A percentile compares a stretch with the other conserved stretches of the same genome.
phyloP scores from a whole-genome alignment of 2,797 vertebrate genomes.

The Sebastes paucispinis region DNA sequence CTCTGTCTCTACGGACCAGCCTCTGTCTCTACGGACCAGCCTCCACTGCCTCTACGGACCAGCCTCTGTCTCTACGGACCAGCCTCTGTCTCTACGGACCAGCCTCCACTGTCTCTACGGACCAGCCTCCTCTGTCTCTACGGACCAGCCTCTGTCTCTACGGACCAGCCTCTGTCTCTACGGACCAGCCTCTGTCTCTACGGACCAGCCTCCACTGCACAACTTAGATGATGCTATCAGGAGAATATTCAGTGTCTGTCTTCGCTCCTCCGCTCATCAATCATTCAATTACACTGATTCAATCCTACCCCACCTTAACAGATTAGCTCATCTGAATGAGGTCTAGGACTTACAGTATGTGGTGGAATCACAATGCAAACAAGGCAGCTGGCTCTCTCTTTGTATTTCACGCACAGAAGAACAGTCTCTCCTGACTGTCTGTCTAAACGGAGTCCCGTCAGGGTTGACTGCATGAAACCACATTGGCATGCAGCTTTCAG shows the following conservation, averaged over 20 bases:
- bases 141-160: no score
- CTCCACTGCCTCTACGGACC: no score
- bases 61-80: no score
- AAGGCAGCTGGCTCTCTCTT: neutral
- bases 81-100: no score
- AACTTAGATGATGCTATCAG: neutral
- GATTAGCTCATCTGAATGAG: conserved; percentile 16
- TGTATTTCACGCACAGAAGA: conserved; percentile 20
- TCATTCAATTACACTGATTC: conserved; percentile 9
- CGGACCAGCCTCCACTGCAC: neutral
- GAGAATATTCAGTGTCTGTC: neutral
- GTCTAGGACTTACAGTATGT: neutral
- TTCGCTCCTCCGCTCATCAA: conserved; percentile 7
- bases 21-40: no score
- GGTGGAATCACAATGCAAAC: conserved; percentile 13
- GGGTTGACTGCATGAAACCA: conserved; percentile 37
- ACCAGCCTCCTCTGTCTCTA: no score
- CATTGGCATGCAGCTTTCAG: conserved; percentile 51
- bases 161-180: no score
- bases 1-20: no score
- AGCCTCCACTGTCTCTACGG: no score
- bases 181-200: no score
- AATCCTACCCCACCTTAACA: conserved; percentile 23
- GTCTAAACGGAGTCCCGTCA: conserved; percentile 31
- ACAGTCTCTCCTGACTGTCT: conserved; percentile 13